Percentiles rank a stretch among this genome's conserved stretches.
These are phyloP conservation scores for Agonopterix arenella DNA, from an alignment of 2,888 invertebrate species.

Conservation along the genomic window DNA sequence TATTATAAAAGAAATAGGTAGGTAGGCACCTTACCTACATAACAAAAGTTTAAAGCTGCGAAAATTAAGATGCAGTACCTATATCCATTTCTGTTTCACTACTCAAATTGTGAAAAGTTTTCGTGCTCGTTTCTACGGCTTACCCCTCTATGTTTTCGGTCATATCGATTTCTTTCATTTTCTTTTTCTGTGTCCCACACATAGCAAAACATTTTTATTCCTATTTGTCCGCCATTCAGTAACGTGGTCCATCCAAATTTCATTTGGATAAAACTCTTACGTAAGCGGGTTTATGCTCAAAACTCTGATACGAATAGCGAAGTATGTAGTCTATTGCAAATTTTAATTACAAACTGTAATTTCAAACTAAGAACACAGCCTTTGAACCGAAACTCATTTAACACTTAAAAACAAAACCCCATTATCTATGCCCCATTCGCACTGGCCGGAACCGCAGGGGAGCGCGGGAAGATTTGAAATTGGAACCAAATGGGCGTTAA, in stretches of 20 bases:
- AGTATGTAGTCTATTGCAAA: background rate
- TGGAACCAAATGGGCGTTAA: slow-evolving; percentile 82
- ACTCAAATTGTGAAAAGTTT: too few relatives aligned
- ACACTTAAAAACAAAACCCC: slow-evolving; percentile 54
- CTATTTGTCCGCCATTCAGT: slow-evolving; percentile 49
- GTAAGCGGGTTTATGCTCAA: slow-evolving; percentile 36
- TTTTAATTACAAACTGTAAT: slow-evolving; percentile 1
- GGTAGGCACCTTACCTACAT: too few relatives aligned
- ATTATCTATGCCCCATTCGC: slow-evolving; percentile 65
- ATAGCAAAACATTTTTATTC: slow-evolving; percentile 43
- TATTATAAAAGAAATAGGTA: too few relatives aligned
- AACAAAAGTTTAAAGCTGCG: too few relatives aligned
- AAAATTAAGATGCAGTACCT: too few relatives aligned
- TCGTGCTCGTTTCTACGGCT: background rate
- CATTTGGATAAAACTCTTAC: slow-evolving; percentile 47
- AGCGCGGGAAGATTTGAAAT: slow-evolving; percentile 75
- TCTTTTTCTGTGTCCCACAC: slow-evolving; percentile 50
- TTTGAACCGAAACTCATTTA: slow-evolving; percentile 1
- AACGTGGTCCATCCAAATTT: slow-evolving; percentile 46
- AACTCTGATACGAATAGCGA: slow-evolving; percentile 23
- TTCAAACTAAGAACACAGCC: background rate
- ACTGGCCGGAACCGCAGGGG: slow-evolving; percentile 67
- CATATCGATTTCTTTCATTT: slow-evolving; percentile 60
- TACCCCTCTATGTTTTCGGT: slow-evolving; percentile 33
- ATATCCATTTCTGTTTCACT: too few relatives aligned